These are phyloP conservation scores for Arothron firmamentum DNA, from an alignment of 2,113 vertebrate species.

Conservation along the genomic window DNA sequence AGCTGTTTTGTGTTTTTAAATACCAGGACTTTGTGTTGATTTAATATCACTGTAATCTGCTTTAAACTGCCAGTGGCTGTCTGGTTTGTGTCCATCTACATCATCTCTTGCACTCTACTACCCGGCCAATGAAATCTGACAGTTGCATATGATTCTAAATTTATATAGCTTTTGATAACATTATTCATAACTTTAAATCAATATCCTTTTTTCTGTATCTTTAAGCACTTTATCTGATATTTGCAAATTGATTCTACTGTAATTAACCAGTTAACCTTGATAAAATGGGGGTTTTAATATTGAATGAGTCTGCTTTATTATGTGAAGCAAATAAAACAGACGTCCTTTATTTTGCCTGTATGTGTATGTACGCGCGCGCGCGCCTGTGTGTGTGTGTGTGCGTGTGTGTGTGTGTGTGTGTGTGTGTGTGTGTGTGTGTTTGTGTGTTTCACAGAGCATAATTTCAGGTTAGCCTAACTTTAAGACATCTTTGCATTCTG, in stretches of 20 bases:
- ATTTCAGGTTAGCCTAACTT: background rate
- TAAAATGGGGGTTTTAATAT: no score
- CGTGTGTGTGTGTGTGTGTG: background rate
- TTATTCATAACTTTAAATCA: no score
- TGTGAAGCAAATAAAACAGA: no score
- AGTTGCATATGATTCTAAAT: no score
- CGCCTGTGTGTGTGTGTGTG: conserved; percentile 2
- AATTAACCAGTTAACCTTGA: no score
- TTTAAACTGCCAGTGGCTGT: conserved; percentile 67
- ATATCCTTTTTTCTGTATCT: no score
- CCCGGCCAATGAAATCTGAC: background rate
- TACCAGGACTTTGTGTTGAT: conserved; percentile 72
- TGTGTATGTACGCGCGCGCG: no score
- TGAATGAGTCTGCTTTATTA: no score
- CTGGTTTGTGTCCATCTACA: conserved; percentile 47
- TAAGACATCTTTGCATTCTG: conserved; percentile 22
- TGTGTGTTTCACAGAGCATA: background rate
- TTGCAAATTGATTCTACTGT: no score
- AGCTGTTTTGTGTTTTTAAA: conserved; percentile 75
- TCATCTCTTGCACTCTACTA: conserved; percentile 44
- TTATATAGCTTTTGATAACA: no score
- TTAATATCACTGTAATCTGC: conserved; percentile 72
- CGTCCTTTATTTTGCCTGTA: no score
- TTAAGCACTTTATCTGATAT: no score
- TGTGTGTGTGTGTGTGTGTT: conserved; percentile 1